phyloP scores from a whole-genome alignment of 2,888 invertebrate species.

The Rosalia funebris region DNA sequence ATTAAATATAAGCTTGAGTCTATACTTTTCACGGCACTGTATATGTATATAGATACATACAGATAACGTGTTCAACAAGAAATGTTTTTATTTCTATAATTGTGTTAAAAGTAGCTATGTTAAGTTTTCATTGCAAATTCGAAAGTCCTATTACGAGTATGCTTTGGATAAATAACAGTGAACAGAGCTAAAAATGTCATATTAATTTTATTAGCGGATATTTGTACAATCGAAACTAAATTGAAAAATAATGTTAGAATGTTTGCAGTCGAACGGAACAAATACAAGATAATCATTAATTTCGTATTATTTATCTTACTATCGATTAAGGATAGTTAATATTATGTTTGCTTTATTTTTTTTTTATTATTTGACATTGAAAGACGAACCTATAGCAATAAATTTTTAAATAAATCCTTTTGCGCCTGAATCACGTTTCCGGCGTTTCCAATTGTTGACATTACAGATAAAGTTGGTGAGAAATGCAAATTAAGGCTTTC shows the following conservation, averaged over 20 bases:
- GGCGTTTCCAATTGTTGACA: constrained; percentile 10
- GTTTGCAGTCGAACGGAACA: constrained; percentile 49
- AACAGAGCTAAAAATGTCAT: too few relatives aligned
- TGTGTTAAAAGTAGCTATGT: too few relatives aligned
- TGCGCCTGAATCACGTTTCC: constrained; percentile 4
- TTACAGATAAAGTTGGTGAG: constrained; percentile 18
- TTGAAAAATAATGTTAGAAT: constrained; percentile 50
- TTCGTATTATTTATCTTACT: constrained; percentile 38
- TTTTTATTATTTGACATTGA: constrained; percentile 32
- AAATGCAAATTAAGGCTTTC: constrained; percentile 25
- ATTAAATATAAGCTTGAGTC: too few relatives aligned
- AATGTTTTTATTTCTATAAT: too few relatives aligned
- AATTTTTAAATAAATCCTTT: constrained; percentile 20
- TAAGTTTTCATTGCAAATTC: too few relatives aligned
- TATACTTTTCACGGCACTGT: too few relatives aligned
- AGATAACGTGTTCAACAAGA: too few relatives aligned
- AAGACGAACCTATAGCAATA: constrained; percentile 23
- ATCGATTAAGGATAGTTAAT: constrained; percentile 40
- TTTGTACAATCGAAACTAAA: constrained; percentile 49
- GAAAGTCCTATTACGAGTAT: too few relatives aligned
- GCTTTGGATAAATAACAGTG: too few relatives aligned
- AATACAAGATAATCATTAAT: constrained; percentile 47
- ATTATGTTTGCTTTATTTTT: constrained; percentile 34
- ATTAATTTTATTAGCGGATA: constrained; percentile 40
- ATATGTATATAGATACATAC: too few relatives aligned